Evolutionary conservation across 2,113 vertebrate species (phyloP).

Genomic region (Pica pica): DNA sequence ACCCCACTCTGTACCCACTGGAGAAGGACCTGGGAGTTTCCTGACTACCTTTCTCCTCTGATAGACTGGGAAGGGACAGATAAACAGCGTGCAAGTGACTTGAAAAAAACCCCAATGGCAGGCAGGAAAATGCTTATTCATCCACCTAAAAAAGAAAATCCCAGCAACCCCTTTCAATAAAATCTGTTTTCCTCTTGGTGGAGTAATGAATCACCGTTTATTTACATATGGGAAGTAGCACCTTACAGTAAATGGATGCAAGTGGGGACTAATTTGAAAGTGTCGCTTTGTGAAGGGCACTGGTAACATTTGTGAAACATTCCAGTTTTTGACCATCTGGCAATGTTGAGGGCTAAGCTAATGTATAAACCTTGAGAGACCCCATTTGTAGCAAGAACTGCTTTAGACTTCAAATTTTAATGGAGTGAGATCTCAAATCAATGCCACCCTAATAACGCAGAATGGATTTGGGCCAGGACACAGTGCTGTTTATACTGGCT

Average conservation of each 20-base stretch:
- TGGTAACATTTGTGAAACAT: not conserved
- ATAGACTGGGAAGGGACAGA: not conserved
- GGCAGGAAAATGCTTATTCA: not conserved
- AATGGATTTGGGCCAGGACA: conserved; percentile 39
- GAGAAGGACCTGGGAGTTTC: not conserved
- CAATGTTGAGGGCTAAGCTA: conserved; percentile 28
- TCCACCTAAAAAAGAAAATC: not conserved
- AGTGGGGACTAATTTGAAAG: conserved; percentile 6
- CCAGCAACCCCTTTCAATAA: not conserved
- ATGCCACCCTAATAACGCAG: not conserved
- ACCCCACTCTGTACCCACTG: fast-evolving
- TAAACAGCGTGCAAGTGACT: not conserved
- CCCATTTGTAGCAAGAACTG: conserved; percentile 30
- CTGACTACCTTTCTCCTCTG: not conserved
- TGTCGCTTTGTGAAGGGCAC: conserved; percentile 34
- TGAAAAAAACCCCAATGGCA: not conserved
- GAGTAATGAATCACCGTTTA: not conserved
- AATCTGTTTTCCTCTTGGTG: not conserved
- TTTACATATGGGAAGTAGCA: not conserved
- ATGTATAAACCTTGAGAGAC: conserved; percentile 46
- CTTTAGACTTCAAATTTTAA: conserved; percentile 46
- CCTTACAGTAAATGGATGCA: not conserved
- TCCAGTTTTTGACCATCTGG: conserved; percentile 61
- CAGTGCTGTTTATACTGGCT: conserved; percentile 7
- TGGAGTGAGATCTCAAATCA: conserved; percentile 50